Percentiles rank a stretch among this genome's conserved stretches.
Evolutionary conservation across 2,888 invertebrate genomes (phyloP).

Genomic region (Clepsis dumicolana): DNA sequence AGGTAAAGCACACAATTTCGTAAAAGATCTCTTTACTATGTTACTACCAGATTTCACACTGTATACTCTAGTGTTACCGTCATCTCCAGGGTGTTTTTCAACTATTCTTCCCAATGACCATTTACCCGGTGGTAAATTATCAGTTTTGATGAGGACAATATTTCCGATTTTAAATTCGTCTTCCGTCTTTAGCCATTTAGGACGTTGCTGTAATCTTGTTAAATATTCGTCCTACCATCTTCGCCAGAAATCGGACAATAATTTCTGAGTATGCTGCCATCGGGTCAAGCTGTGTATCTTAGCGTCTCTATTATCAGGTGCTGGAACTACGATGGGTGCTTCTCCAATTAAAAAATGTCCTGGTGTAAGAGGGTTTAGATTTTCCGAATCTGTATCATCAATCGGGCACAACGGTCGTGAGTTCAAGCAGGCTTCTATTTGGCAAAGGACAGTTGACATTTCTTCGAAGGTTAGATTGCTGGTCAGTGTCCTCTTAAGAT

Average conservation of each 20-base stretch:
- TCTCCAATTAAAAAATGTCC: conserved; percentile 24
- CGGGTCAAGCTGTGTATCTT: conserved; percentile 31
- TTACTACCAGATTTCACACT: conserved; percentile 12
- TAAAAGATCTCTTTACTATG: conserved; percentile 11
- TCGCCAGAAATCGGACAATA: conserved; percentile 43
- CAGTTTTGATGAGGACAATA: conserved; percentile 42
- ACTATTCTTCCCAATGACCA: conserved; percentile 38
- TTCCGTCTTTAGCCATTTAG: conserved; percentile 45
- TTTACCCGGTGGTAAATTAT: conserved; percentile 43
- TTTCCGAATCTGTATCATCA: conserved; percentile 7
- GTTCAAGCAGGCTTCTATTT: conserved; percentile 39
- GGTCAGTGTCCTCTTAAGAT: conserved; percentile 42
- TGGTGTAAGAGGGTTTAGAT: conserved; percentile 13
- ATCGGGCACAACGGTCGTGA: conserved; percentile 12
- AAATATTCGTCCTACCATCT: conserved; percentile 46
- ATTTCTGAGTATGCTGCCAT: conserved; percentile 42
- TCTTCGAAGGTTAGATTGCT: conserved; percentile 43
- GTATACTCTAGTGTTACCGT: conserved; percentile 16
- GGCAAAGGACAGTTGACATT: conserved; percentile 37
- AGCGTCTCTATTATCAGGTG: not conserved
- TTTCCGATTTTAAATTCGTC: conserved; percentile 43
- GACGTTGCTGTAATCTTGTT: conserved; percentile 40
- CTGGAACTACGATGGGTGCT: conserved; percentile 12
- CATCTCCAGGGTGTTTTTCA: conserved; percentile 28
- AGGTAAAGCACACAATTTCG: conserved; percentile 20